Evolutionary conservation across 2,797 vertebrate genomes (phyloP), one percentile per base, ranked within the genome.

Genomic region (Sciaenops ocellatus): DNA sequence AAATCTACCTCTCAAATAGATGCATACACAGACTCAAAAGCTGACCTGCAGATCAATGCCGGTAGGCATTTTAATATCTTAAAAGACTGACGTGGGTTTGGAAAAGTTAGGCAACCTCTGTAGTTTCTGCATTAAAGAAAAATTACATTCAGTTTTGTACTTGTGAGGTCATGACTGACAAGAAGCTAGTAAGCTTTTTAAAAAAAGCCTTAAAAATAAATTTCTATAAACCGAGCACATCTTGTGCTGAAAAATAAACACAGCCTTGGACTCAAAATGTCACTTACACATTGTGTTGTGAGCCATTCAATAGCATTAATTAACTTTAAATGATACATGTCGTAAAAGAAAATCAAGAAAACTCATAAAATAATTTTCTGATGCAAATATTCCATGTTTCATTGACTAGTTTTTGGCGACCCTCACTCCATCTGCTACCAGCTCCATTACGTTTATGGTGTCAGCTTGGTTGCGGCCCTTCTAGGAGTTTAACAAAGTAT

Each of bases 1-100:
- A 73, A 81, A 75, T 78, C 5, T 24, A 62, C 12, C 17, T 67
- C 26, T 73, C 24, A 20, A 8, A 3, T 56, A n/a, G 46, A 11
- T 18, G 11, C 8, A 26, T 20, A 57, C 34, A 1, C 26, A 16
- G 13, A 34, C 52, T 13, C 54, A 69, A 51, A 47, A 30, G 50
- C 17, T 59, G 51, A 74, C 48, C n/a, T 8, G 30, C 24, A 20
- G 72, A 55, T 66, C 56, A 38, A 7, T 34, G 13, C 50, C n/a
- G 2, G 41, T 13, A 34, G 6, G 6, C 1, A 12, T 12, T 68
- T 63, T 28, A 22, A 52, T 51, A 26, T 46, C 12, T 34, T 18
- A 24, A 22, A 16, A 28, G 22, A 5, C 1, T 13, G 34, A 66
- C 20, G 4, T 28, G 3, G 46, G 16, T 16, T 66, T 30, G 47